Evolutionary conservation across 2,888 invertebrate genomes (phyloP), one percentile per base, ranked within the genome.

Genomic region (Harmothoe impar): DNA sequence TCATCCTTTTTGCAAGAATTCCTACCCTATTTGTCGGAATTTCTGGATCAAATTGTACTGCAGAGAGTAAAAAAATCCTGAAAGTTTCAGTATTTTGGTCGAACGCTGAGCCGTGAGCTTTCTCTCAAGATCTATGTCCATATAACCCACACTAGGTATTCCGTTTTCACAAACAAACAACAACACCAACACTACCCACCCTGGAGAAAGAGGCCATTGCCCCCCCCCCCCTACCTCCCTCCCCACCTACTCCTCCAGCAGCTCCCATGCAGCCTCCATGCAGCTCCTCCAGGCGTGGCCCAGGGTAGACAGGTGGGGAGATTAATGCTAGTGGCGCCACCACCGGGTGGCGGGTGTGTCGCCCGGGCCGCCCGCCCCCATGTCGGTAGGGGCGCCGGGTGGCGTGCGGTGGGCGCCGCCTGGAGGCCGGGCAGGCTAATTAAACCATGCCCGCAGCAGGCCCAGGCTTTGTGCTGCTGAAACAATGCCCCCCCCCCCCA

Each of bases 371-470:
- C 62, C 62, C 20, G n/a, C 62, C 62, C 62, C 62, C 62, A n/a
- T 62, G 62, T 62, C 62, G 25, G 72, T 15, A 29, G 72, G 72
- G 72, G 62, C 43, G 72, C 72, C 29, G 12, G 31, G 25, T n/a
- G 72, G 72, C 72, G 72, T 29, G 72, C 29, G 72, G 29, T 25
- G 15, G 72, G 72, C 72, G 72, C 29, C 72, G 62, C 62, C 62
- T 62, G n/a, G 62, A 20, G 62, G 20, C 62, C 62, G 29, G 25
- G 72, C 25, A 72, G 72, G 29, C 72, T 72, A 72, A 72, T 72
- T 72, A 72, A 72, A 72, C 29, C 72, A 62, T 15, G 72, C 72
- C 72, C 62, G 25, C 72, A 72, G 72, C 29, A 72, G 5, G 5
- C n/a, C n/a, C 29, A 15, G 5, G 72, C 72, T 29, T 72, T 72